Base-by-base conservation (phyloP, 2,797 vertebrate genomes). In the Acropternis orthonyx region DNA sequence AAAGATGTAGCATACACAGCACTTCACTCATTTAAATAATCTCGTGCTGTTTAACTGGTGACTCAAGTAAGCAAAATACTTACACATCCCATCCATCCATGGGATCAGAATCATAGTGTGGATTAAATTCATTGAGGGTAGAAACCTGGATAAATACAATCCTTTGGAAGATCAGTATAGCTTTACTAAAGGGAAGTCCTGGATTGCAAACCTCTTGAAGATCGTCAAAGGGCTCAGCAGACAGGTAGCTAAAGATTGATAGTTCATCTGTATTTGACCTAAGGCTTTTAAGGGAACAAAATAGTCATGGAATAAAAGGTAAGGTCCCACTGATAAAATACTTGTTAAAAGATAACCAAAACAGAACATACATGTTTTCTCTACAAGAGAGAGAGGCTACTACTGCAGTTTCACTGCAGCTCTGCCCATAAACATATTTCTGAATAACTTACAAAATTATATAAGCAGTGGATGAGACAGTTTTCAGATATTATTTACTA, bases 301-400 rank as follows among this genome's bases (percentile, higher is more conserved):
- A 3, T 20, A 52, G 46, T 49, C 12, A 15, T 19, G 22, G 34
- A 69, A 36, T 41, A 66, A 80, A 30, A 77, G 23, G 36, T 24
- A 69, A 58, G 3, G 5, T 49, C 6, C 2, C 30, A 24, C 43
- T 62, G 65, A 74, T 46, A 80, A 80, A 80, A 66, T 0, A 0
- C 14, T 49, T 6, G 9, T 46, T 80, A 76, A 66, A 79, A 76
- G 19, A 39, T 16, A 52, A 51, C 3, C 3, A n/a, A 59, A 85
- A 39, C 14, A 72, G 14, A 76, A 55, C 37, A 41, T 39, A 30
- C 12, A 9, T 27, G 2, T 51, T 58, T 86, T 80, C 24, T 28
- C 91, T n/a, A 22, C 2, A 21, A 41, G 10, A 58, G 12, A 62
- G 30, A 36, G 11, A 61, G 3, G 4, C 69, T 69, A 37, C 19